Conservation (phyloP, 2,113 vertebrate genomes). For the Lonchura striata region DNA sequence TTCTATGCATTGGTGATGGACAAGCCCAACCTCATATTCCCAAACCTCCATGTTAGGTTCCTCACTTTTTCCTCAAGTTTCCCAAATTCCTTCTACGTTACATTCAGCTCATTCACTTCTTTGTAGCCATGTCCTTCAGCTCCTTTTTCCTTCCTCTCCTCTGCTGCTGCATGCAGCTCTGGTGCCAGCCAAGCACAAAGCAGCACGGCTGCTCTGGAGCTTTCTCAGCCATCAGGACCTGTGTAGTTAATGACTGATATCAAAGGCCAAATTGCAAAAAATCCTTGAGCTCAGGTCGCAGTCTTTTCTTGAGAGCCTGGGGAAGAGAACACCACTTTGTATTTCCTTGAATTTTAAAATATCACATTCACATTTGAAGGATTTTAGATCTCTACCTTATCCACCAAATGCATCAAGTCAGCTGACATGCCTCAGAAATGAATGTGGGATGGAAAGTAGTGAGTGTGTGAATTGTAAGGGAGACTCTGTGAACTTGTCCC, state of each 20-base stretch:
- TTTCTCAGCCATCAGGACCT: background rate
- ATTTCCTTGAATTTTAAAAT: background rate
- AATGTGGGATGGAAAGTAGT: background rate
- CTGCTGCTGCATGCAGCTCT: background rate
- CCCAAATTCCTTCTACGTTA: background rate
- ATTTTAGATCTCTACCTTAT: background rate
- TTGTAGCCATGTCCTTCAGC: background rate
- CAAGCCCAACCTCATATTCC: background rate
- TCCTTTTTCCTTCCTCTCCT: background rate
- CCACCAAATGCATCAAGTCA: background rate
- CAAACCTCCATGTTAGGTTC: background rate
- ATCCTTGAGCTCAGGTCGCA: background rate
- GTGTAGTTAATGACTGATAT: accelerated
- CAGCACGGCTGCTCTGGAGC: background rate
- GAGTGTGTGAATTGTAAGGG: background rate
- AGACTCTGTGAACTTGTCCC: background rate
- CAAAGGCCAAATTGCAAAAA: background rate
- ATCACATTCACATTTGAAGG: background rate
- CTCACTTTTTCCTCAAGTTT: background rate
- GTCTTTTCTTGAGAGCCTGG: background rate
- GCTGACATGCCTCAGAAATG: background rate
- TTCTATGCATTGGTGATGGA: background rate
- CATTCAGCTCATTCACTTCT: background rate
- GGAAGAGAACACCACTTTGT: background rate
- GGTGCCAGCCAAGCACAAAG: background rate